Base-by-base conservation (phyloP, 2,797 vertebrate genomes). In the Helarctos malayanus region DNA sequence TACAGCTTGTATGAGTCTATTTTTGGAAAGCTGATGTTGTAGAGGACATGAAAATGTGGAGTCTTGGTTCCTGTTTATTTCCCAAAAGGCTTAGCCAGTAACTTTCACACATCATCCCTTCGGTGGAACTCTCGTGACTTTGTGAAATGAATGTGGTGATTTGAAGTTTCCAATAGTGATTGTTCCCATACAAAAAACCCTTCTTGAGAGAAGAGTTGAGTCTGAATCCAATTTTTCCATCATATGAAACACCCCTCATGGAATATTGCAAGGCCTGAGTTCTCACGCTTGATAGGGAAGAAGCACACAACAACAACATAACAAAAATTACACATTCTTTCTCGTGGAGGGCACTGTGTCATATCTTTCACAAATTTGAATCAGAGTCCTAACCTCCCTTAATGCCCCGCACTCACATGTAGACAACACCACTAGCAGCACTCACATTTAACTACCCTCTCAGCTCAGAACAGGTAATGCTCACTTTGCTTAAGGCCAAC, bases 11-110 rank as follows among this genome's bases (percentile, higher is more conserved):
- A 21, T 5, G 45, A 75, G 10, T 52, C 85, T 95, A 97, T 91
- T 97, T 97, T 95, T 86, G 61, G 83, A 81, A 97, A 80, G 47
- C 29, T 68, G 76, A 32, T 94, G 92, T 96, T 91, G 12, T 54
- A 88, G 85, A 97, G 92, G 81, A 88, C 78, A 86, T 54, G n/a
- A 41, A 73, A 95, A 96, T 94, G 54, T 89, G 29, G n/a, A 92
- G 6, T 63, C 45, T 94, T 59, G 45, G 15, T 82, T 68, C 23
- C 41, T 82, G 38, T 94, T 96, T 96, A 59, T 95, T 96, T 96
- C 85, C 49, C 92, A 59, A 89, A 96, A 93, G 54, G 45, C 59
- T 82, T 80, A 5, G 49, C 27, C 68, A 82, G 84, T 75, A 56
- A 81, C 38, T 79, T 47, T 52, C 69, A 73, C 12, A 76, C 52